Percentiles rank a stretch among this genome's conserved stretches.
These are phyloP conservation scores for Mus spretus DNA, from an alignment of 2,797 vertebrate genomes.

Conservation along the genomic window DNA sequence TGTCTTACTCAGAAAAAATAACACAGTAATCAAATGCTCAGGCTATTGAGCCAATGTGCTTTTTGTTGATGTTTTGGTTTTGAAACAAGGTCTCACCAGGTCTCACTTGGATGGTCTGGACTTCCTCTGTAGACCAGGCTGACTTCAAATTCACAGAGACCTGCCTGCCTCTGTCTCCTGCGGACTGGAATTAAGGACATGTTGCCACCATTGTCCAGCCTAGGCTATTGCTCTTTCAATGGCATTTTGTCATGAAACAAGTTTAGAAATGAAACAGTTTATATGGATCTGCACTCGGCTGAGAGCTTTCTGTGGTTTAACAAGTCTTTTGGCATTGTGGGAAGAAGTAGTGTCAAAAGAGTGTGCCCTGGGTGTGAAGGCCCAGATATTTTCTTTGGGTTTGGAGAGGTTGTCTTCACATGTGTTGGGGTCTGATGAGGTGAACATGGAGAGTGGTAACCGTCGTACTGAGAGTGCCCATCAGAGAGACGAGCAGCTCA, in stretches of 20 bases:
- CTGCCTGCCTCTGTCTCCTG: neutral
- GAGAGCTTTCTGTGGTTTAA: conserved; percentile 20
- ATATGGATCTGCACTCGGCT: neutral
- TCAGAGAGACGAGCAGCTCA: neutral
- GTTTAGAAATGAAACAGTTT: conserved; percentile 1
- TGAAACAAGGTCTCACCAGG: neutral
- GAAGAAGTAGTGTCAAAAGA: neutral
- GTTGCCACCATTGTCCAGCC: neutral
- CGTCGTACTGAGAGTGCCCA: neutral
- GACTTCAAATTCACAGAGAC: neutral
- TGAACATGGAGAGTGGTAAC: neutral
- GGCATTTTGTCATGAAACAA: neutral
- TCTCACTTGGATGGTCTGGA: neutral
- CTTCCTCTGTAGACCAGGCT: neutral
- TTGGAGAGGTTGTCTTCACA: neutral
- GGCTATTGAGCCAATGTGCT: neutral
- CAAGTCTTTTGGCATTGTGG: neutral
- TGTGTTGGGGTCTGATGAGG: neutral
- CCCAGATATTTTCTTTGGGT: neutral
- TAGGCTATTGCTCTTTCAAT: neutral
- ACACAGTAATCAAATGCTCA: neutral
- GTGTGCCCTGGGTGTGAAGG: neutral
- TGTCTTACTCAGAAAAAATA: neutral
- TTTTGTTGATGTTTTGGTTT: neutral
- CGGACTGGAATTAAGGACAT: neutral